Evolutionary conservation across 2,797 vertebrate species (phyloP).

Genomic region (Poecile montanus): DNA sequence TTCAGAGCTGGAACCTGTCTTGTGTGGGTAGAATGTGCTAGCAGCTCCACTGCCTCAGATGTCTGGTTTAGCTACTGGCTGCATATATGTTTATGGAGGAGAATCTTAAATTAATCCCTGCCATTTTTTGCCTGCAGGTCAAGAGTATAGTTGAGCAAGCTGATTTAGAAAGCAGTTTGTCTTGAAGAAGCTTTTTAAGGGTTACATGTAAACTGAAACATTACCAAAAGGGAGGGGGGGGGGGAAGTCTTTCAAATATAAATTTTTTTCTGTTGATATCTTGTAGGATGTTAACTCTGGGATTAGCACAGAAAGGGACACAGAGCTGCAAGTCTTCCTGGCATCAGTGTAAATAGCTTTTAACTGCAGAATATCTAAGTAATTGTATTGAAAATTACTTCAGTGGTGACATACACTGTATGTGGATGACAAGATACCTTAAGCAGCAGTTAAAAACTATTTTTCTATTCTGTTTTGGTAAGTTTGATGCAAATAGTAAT

Average conservation of each 20-base stretch:
- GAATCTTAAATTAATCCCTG: neutral
- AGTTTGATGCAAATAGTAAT: neutral
- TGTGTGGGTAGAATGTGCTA: neutral
- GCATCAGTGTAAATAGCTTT: neutral
- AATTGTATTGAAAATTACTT: neutral
- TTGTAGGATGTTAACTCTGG: neutral
- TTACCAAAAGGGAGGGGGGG: neutral
- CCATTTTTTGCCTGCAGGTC: neutral
- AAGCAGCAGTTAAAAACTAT: neutral
- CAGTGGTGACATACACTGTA: neutral
- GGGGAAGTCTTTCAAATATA: neutral
- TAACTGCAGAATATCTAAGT: neutral
- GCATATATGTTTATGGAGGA: neutral
- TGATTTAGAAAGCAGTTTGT: neutral
- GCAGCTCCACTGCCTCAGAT: neutral
- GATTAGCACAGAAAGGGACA: neutral
- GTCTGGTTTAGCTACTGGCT: neutral
- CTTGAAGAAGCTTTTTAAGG: neutral
- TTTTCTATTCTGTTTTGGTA: neutral
- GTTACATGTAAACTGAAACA: neutral
- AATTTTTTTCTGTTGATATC: neutral
- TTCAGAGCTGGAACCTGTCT: neutral
- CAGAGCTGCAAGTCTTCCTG: neutral
- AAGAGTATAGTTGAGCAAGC: neutral
- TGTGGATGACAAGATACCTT: neutral